Evolutionary conservation across 1,140 invertebrate species (phyloP), one percentile per base, ranked within the genome.

Genomic region (Hylaeus volcanicus): DNA sequence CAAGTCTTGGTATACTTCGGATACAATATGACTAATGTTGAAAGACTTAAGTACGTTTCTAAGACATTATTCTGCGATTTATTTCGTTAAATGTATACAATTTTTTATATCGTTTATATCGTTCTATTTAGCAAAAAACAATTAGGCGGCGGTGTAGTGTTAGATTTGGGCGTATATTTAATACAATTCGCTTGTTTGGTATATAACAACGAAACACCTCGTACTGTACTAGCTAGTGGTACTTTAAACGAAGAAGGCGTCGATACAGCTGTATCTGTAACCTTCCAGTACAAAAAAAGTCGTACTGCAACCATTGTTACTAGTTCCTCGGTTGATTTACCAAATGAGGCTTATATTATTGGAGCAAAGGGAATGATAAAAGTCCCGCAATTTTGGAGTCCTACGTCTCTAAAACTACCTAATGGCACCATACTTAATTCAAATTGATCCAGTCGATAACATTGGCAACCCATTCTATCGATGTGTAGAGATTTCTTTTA

Each of bases 111-210:
- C n/a, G n/a, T n/a, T n/a, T 69, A 58, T 55, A 66, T 58, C 78
- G n/a, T 56, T 37, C 71, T 83, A 86, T 89, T 37, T 64, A 91
- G 90, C 45, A 92, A 89, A 93, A 96, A 92, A 89, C 94, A 89
- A 5, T 82, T 97, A 3, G 97, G 97, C 2, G 98, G 98, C 12
- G 97, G 98, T 5, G 95, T 96, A 0, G 92, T 97, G 43, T 92
- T 98, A 37, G 97, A 98, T 90, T 92, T 98, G 63, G 98, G 98
- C 0, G 94, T 98, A 41, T 99, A 99, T 89, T 91, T 94, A 5
- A 91, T 98, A 15, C 97, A 98, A 89, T 95, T 97, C 37, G 95
- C 95, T 1, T 95, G 95, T 82, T 95, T 95, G 81, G 94, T 97
- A n/a, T 98, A 96, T 88, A 93, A 95, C 80, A 94, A 95, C 12